Evolutionary conservation across 1,140 invertebrate genomes (phyloP).

Genomic region (Euwallacea fornicatus): DNA sequence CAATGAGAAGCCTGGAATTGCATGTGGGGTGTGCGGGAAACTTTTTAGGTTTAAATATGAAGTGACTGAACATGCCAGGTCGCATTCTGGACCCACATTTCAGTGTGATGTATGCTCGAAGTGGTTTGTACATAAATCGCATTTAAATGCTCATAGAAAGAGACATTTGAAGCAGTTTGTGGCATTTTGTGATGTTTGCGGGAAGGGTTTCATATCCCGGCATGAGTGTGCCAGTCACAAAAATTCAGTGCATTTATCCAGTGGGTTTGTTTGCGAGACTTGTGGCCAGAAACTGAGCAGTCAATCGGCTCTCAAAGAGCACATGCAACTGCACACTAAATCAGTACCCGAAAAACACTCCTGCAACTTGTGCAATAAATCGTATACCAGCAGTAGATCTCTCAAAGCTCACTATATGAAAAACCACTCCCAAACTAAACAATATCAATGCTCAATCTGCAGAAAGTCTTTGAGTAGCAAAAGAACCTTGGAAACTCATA

Average conservation of each 20-base stretch:
- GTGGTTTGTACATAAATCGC: slow-evolving; percentile 68
- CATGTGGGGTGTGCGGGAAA: slow-evolving; percentile 48
- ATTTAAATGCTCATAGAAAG: slow-evolving; percentile 66
- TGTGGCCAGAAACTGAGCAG: slow-evolving; percentile 42
- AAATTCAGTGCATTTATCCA: slow-evolving; percentile 36
- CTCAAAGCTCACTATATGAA: slow-evolving; percentile 60
- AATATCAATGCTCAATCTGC: slow-evolving; percentile 56
- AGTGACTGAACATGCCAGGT: slow-evolving; percentile 36
- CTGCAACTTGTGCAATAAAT: slow-evolving; percentile 44
- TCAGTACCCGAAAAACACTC: slow-evolving; percentile 22
- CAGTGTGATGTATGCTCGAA: slow-evolving; percentile 54
- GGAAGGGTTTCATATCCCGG: slow-evolving; percentile 42
- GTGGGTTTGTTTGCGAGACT: slow-evolving; percentile 44
- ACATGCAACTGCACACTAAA: slow-evolving; percentile 41
- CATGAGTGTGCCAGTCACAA: slow-evolving; percentile 39
- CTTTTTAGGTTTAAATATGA: slow-evolving; percentile 44
- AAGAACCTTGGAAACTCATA: slow-evolving; percentile 45
- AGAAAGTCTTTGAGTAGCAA: slow-evolving; percentile 54
- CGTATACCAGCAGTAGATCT: slow-evolving; percentile 33
- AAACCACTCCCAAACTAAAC: slow-evolving; percentile 66
- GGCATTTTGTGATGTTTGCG: slow-evolving; percentile 42
- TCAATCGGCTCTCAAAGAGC: slow-evolving; percentile 43
- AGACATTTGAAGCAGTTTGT: slow-evolving; percentile 60
- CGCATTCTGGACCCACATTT: slow-evolving; percentile 46
- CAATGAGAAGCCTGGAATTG: slow-evolving; percentile 7